Conservation (phyloP, 2,888 invertebrate species). For the Tuberolachnus salignus region DNA sequence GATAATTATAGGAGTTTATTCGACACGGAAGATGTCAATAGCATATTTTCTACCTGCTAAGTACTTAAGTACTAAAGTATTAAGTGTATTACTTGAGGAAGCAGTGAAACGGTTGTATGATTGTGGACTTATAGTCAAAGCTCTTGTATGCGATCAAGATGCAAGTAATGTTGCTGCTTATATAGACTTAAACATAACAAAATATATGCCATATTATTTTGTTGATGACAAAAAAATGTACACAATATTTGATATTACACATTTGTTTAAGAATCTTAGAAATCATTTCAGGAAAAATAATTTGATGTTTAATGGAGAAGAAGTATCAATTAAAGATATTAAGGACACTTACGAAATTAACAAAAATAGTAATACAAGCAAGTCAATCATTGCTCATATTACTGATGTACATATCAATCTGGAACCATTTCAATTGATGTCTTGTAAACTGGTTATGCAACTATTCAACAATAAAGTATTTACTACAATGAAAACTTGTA, state of each 20-base stretch:
- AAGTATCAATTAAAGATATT: slow-evolving; percentile 57
- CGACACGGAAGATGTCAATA: slow-evolving; percentile 60
- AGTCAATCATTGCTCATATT: slow-evolving; percentile 59
- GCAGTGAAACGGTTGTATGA: slow-evolving; percentile 14
- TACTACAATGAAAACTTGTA: slow-evolving; percentile 58
- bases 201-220: slow-evolving; percentile 57
- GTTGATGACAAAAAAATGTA: slow-evolving; percentile 57
- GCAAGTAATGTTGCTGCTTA: slow-evolving; percentile 58
- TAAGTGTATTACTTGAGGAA: slow-evolving; percentile 53
- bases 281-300: slow-evolving; percentile 58
- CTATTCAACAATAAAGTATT: too few relatives aligned
- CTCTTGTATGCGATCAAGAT: slow-evolving; percentile 59
- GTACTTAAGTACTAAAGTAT: slow-evolving; percentile 26
- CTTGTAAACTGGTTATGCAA: too few relatives aligned
- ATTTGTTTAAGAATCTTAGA: slow-evolving; percentile 57
- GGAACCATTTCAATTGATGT: too few relatives aligned
- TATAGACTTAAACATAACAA: slow-evolving; percentile 57
- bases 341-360: slow-evolving; percentile 58
- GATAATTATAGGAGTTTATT: slow-evolving; percentile 59
- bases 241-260: slow-evolving; percentile 58
- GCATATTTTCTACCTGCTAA: too few relatives aligned
- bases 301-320: slow-evolving; percentile 32
- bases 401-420: slow-evolving; percentile 59
- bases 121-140: slow-evolving; percentile 58
- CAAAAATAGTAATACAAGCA: slow-evolving; percentile 53